Conservation (phyloP, 1,140 invertebrate species). For the Drosophila arizonae region DNA sequence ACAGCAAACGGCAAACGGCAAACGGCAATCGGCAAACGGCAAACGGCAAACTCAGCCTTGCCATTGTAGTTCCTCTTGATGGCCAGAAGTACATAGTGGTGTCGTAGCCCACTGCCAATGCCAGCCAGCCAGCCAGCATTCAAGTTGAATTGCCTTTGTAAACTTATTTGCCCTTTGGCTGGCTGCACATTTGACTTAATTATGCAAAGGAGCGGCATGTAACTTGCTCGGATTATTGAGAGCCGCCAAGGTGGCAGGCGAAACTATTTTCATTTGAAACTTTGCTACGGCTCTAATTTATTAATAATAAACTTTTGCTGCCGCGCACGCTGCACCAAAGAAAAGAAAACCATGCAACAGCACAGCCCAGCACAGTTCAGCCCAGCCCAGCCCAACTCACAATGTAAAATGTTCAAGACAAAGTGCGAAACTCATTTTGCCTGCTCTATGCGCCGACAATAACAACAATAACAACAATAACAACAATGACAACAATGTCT, state of each 20-base stretch:
- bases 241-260: conserved; percentile 46
- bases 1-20: conserved; percentile 6
- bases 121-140: conserved; percentile 13
- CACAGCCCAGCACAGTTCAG: background rate
- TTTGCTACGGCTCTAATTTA: conserved; percentile 75
- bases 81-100: conserved; percentile 52
- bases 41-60: conserved; percentile 18
- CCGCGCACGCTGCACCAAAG: conserved; percentile 19
- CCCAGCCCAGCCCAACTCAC: conserved; percentile 10
- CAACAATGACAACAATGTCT: conserved; percentile 32
- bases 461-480: conserved; percentile 48
- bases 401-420: conserved; percentile 32
- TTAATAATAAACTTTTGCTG: conserved; percentile 74
- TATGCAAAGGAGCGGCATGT: conserved; percentile 51
- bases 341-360: conserved; percentile 28
- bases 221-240: conserved; percentile 63
- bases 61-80: conserved; percentile 42
- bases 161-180: conserved; percentile 40
- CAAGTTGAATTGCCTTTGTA: conserved; percentile 5
- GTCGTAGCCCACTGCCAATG: background rate
- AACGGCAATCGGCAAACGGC: conserved; percentile 13
- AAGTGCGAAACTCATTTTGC: conserved; percentile 57
- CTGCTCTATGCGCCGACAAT: conserved; percentile 1
- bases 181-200: conserved; percentile 72
- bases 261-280: conserved; percentile 78